Evolutionary conservation across 2,888 invertebrate genomes (phyloP).

Genomic region (Scaptomyza caliginosa): DNA sequence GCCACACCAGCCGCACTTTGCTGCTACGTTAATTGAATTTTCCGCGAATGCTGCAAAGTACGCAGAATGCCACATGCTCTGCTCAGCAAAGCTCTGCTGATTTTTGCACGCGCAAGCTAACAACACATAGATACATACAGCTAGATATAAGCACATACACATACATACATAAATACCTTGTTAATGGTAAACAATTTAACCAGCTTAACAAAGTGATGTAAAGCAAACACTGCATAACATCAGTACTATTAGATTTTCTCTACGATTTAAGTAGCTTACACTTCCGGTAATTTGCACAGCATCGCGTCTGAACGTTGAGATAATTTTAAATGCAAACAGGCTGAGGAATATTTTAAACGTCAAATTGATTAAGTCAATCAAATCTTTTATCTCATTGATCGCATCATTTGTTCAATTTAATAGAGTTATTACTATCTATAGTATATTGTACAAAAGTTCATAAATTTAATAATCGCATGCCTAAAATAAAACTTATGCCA

Average conservation of each 20-base stretch:
- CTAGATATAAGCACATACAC: constrained; percentile 3
- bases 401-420: constrained; percentile 28
- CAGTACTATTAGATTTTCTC: neutral
- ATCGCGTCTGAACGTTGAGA: neutral
- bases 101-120: constrained; percentile 13
- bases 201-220: neutral
- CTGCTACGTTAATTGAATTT: constrained; percentile 46
- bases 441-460: constrained; percentile 62
- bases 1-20: constrained; percentile 6
- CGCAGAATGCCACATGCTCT: constrained; percentile 12
- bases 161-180: neutral
- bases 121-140: neutral
- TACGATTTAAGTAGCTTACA: neutral
- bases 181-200: neutral
- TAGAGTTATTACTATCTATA: constrained; percentile 39
- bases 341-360: neutral
- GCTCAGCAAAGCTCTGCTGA: constrained; percentile 15
- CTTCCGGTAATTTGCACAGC: neutral
- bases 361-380: neutral
- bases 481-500: constrained; percentile 60
- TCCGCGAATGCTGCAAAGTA: constrained; percentile 24
- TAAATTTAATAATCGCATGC: constrained; percentile 58
- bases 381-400: constrained; percentile 5
- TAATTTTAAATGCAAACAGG: too few species aligned
- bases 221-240: neutral